A percentile compares a stretch with the other conserved stretches of the same genome.
phyloP scores from a whole-genome alignment of 2,113 vertebrate species.

The Pterocles gutturalis region DNA sequence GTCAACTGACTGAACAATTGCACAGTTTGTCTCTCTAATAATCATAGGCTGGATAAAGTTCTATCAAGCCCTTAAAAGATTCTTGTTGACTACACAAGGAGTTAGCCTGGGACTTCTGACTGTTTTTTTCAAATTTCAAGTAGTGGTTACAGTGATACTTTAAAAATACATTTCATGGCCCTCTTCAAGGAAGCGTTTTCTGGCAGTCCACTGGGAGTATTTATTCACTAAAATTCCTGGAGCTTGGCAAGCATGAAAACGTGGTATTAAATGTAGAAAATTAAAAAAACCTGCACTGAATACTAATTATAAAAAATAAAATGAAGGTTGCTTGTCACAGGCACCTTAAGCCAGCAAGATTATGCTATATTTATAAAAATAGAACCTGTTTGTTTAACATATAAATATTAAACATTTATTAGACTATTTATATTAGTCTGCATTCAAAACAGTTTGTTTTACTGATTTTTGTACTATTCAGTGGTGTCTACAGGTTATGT shows the following conservation, averaged over 20 bases:
- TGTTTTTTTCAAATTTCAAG: constrained; percentile 67
- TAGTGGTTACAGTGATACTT: constrained; percentile 70
- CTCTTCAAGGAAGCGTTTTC: constrained; percentile 78
- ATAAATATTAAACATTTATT: background rate
- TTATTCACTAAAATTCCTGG: constrained; percentile 81
- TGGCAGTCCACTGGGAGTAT: constrained; percentile 79
- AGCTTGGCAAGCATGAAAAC: constrained; percentile 81
- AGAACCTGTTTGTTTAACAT: background rate
- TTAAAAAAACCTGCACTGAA: constrained; percentile 74
- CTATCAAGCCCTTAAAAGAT: background rate
- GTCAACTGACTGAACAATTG: background rate
- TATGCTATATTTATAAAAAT: background rate
- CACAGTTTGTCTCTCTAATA: background rate
- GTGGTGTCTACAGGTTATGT: background rate
- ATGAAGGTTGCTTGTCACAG: background rate
- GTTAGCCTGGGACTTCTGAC: background rate
- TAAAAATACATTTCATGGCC: constrained; percentile 80
- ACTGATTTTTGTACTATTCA: constrained; percentile 42
- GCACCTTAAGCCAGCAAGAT: background rate
- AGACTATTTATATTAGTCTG: background rate
- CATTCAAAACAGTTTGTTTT: constrained; percentile 58
- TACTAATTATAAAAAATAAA: constrained; percentile 76
- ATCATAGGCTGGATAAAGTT: background rate
- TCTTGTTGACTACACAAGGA: background rate
- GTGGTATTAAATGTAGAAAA: constrained; percentile 81